These are phyloP conservation scores for Synanthedon andrenaeformis DNA, from an alignment of 2,888 invertebrate genomes.

Conservation along the genomic window DNA sequence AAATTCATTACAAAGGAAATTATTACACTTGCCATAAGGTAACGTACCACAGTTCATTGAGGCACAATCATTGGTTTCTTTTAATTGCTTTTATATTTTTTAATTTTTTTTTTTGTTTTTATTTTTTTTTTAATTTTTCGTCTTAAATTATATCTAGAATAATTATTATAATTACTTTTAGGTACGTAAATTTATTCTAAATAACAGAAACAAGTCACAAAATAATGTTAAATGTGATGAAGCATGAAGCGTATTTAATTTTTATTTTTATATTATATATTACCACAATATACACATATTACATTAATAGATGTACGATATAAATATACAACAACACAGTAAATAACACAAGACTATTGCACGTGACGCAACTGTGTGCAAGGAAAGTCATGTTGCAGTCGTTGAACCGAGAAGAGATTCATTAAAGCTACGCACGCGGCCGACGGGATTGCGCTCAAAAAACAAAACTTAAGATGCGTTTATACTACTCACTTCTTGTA, in stretches of 20 bases:
- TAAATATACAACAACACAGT: conserved; percentile 70
- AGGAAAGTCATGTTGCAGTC: conserved; percentile 60
- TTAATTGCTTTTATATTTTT: conserved; percentile 58
- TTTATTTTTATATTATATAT: conserved; percentile 55
- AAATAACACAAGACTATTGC: conserved; percentile 68
- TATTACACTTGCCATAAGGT: conserved; percentile 65
- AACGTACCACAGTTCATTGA: conserved; percentile 71
- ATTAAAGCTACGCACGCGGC: conserved; percentile 21
- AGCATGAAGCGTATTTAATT: conserved; percentile 68
- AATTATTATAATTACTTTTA: conserved; percentile 68
- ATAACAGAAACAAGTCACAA: conserved; percentile 70
- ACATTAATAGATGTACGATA: conserved; percentile 60
- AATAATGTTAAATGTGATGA: conserved; percentile 62
- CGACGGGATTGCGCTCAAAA: conserved; percentile 5
- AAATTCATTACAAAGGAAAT: conserved; percentile 58
- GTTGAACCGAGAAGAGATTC: conserved; percentile 67
- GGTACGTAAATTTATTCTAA: conserved; percentile 70
- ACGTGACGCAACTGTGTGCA: conserved; percentile 65
- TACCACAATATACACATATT: conserved; percentile 68
- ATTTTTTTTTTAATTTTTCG: conserved; percentile 13
- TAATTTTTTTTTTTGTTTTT: conserved; percentile 27
- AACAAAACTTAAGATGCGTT: not conserved
- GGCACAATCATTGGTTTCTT: conserved; percentile 71
- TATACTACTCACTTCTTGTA: not conserved
- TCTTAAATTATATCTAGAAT: conserved; percentile 53